Base-by-base conservation (phyloP, 2,888 invertebrate species). In the Parnassius glacialis region DNA sequence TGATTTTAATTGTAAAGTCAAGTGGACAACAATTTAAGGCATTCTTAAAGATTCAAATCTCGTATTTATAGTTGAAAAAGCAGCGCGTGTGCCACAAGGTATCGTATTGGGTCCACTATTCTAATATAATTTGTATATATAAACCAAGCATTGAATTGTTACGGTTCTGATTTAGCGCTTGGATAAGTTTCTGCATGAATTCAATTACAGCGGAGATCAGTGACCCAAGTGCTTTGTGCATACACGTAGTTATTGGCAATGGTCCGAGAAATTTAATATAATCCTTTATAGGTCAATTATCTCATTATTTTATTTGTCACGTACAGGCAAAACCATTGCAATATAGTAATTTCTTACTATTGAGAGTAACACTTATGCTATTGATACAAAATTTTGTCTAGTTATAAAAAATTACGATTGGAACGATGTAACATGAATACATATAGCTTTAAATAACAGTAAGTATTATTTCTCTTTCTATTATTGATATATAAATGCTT, bases 101-200 rank as follows among this genome's bases (percentile, higher is more conserved):
- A 60, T 61, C 53, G 54, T 61, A 62, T 66, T 71, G 51, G 68
- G 50, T 53, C 71, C 65, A 68, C 57, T 69, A 67, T 65, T 69
- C 66, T 65, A 55, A 65, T 65, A 67, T 67, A 64, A 64, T 72
- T 74, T 74, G 75, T 78, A 75, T 75, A 68, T 75, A 71, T 70
- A 70, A 72, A 75, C 70, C 64, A 67, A 70, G 72, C 74, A 74
- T 72, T 73, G 72, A 76, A 76, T 71, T 70, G 70, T 75, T 82
- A 79, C 80, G 76, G 81, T 81, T 75, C 80, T 78, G 83, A 83
- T 85, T 83, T 80, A 83, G 83, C 84, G 84, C 76, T 81, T 77
- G 83, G 80, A 80, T 84, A 83, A 80, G 78, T 83, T 81, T 76
- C 75, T 82, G 80, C 83, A 81, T 81, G 84, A 79, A 85, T 85